Conservation (phyloP, 2,113 vertebrate genomes). For the Litocranius walleri region DNA sequence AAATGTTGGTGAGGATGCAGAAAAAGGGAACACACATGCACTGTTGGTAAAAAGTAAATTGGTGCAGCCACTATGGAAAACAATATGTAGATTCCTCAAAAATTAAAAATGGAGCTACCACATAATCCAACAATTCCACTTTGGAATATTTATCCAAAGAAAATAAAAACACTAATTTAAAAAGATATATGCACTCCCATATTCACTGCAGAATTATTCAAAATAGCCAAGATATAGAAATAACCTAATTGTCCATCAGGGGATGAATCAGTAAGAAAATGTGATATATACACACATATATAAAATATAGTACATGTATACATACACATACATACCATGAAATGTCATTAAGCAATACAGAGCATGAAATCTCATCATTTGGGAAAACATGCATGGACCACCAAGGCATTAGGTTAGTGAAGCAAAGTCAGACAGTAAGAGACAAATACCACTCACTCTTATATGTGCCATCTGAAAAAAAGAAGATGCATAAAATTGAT, state of each 20-base stretch:
- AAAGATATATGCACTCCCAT: background rate
- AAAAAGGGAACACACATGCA: background rate
- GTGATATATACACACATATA: background rate
- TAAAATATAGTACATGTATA: background rate
- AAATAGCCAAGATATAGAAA: background rate
- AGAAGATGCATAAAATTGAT: background rate
- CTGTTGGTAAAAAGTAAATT: background rate
- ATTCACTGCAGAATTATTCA: background rate
- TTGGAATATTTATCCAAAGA: background rate
- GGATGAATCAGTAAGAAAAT: background rate
- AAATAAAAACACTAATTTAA: background rate
- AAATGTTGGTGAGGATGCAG: background rate
- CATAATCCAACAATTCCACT: background rate
- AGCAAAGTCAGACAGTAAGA: background rate
- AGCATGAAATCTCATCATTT: background rate
- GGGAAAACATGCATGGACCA: background rate
- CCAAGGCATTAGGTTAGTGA: background rate
- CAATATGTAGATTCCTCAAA: background rate
- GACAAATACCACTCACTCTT: background rate
- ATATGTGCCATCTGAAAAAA: background rate
- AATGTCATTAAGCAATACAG: background rate
- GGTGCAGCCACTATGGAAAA: background rate
- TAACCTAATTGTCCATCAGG: background rate
- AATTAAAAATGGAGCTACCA: background rate
- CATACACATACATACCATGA: background rate